A percentile compares a stretch with the other conserved stretches of the same genome.
phyloP scores from a whole-genome alignment of 2,797 vertebrate species.

The Hafferia zeledoni region DNA sequence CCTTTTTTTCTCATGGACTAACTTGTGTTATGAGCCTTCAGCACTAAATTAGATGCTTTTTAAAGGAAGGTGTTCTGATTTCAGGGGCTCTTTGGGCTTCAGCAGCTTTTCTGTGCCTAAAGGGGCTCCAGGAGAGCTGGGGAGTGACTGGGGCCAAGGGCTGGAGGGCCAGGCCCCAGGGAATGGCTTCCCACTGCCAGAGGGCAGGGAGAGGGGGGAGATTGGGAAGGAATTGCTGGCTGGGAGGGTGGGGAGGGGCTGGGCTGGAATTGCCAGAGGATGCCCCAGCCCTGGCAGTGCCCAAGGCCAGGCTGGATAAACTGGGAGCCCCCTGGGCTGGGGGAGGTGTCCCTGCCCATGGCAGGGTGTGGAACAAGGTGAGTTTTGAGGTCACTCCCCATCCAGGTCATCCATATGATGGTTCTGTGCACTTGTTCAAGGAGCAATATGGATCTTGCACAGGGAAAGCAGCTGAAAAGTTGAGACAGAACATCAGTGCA shows the following conservation, averaged over 20 bases:
- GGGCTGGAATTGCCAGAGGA: too few species aligned
- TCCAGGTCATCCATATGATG: neutral
- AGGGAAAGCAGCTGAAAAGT: neutral
- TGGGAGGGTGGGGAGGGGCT: neutral
- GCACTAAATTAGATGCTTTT: neutral
- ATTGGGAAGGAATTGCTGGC: neutral
- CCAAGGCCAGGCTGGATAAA: rapidly evolving
- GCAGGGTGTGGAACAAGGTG: neutral
- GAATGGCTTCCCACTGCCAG: neutral
- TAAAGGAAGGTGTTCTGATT: neutral
- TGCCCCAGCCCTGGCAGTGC: neutral
- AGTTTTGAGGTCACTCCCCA: neutral
- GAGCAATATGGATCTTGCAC: neutral
- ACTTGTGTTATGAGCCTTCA: neutral
- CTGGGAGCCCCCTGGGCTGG: rapidly evolving
- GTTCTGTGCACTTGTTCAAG: neutral
- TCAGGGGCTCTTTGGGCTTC: neutral
- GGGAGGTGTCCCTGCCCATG: neutral
- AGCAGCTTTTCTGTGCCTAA: neutral
- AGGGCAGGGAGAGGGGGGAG: neutral
- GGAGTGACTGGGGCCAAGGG: neutral
- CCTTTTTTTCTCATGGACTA: neutral
- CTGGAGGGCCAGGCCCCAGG: neutral
- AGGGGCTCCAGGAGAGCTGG: neutral
- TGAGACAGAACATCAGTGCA: neutral